phyloP scores from a whole-genome alignment of 2,113 vertebrate species.

The Otus sunia region DNA sequence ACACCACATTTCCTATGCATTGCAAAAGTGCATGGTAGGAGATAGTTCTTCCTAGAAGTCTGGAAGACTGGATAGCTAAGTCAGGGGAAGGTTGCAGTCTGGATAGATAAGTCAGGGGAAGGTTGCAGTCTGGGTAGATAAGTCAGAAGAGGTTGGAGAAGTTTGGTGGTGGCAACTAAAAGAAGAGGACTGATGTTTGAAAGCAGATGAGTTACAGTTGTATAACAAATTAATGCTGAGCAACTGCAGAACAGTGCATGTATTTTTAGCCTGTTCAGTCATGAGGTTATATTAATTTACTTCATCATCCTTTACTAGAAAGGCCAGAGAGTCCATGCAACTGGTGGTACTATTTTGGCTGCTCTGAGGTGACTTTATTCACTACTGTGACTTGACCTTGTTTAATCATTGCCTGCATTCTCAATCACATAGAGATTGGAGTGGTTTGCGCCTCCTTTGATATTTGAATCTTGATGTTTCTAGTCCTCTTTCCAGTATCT shows the following conservation, averaged over 20 bases:
- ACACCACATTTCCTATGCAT: not conserved
- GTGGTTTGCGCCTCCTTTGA: not conserved
- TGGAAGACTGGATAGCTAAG: not conserved
- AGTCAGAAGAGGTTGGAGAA: no score
- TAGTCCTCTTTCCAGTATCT: not conserved
- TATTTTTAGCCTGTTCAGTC: not conserved
- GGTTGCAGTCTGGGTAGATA: no score
- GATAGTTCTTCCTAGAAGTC: not conserved
- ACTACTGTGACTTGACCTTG: not conserved
- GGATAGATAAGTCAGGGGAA: no score
- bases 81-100: not conserved
- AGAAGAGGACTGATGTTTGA: not conserved
- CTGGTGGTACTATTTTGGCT: not conserved
- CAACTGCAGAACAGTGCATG: not conserved
- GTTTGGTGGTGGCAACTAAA: not conserved
- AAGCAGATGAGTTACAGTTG: not conserved
- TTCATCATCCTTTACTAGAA: not conserved
- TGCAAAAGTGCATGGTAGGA: not conserved
- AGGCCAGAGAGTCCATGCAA: not conserved
- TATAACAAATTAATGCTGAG: not conserved
- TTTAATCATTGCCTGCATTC: not conserved
- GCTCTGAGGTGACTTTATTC: not conserved
- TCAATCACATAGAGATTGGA: fast-evolving
- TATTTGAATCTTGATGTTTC: not conserved
- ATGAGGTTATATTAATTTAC: not conserved